A percentile compares a stretch with the other conserved stretches of the same genome.
phyloP scores from a whole-genome alignment of 2,888 invertebrate species.

The Drosophila multiciliata region DNA sequence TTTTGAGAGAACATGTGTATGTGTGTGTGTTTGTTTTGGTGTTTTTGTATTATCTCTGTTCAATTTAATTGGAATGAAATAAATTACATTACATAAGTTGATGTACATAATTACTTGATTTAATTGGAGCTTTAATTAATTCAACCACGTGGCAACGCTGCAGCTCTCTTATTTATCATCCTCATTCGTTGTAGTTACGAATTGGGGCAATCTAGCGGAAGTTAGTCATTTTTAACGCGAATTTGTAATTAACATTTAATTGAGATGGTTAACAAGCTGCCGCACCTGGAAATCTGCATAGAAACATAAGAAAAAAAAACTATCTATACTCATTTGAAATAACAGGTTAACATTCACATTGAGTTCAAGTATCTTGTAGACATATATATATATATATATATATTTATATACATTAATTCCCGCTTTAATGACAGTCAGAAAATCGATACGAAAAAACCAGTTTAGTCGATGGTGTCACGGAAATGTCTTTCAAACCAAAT shows the following conservation, averaged over 20 bases:
- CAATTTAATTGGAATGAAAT: slow-evolving; percentile 28
- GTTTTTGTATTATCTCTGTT: slow-evolving; percentile 20
- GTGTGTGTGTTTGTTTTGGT: background rate
- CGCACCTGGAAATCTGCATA: slow-evolving; percentile 8
- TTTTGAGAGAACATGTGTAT: slow-evolving; percentile 45
- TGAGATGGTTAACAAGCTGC: slow-evolving; percentile 3
- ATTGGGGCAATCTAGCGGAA: slow-evolving; percentile 56
- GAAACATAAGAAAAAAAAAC: background rate
- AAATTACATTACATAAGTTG: background rate
- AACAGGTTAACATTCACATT: slow-evolving; percentile 15
- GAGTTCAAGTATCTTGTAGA: background rate
- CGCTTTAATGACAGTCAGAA: background rate
- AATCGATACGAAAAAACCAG: slow-evolving; percentile 14
- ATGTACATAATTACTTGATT: slow-evolving; percentile 51
- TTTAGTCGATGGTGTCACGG: slow-evolving; percentile 11
- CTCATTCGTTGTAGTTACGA: slow-evolving; percentile 28
- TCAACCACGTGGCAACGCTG: slow-evolving; percentile 52
- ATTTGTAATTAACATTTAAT: slow-evolving; percentile 29
- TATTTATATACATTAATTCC: background rate
- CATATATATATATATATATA: too few species aligned
- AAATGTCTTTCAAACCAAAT: slow-evolving; percentile 2
- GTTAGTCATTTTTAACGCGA: slow-evolving; percentile 64
- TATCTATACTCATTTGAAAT: slow-evolving; percentile 1
- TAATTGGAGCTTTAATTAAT: slow-evolving; percentile 54
- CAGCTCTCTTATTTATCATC: slow-evolving; percentile 11